phyloP scores from a whole-genome alignment of 2,888 invertebrate genomes.

The Lasioglossum zephyrum region DNA sequence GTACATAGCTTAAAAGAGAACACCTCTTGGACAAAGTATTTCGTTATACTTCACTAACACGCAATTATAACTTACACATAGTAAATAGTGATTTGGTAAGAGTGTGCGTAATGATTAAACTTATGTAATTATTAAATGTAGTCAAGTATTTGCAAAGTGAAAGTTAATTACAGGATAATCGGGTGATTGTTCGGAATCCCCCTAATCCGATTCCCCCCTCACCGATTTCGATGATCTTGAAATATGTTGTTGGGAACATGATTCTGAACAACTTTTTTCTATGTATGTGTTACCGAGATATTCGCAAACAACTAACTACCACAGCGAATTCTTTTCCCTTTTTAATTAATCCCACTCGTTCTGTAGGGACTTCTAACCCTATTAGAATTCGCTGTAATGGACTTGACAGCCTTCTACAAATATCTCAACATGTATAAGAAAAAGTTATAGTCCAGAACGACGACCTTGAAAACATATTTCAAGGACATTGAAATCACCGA shows the following conservation, averaged over 20 bases:
- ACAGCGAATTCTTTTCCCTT: neutral
- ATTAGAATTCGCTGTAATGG: neutral
- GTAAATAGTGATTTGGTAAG: slow-evolving; percentile 36
- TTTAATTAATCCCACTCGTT: neutral
- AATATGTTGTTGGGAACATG: neutral
- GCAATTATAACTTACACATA: slow-evolving; percentile 40
- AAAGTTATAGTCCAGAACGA: neutral
- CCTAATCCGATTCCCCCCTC: too few relatives aligned
- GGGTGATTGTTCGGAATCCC: neutral
- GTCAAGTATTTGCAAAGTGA: slow-evolving; percentile 11
- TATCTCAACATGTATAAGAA: neutral
- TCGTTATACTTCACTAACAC: slow-evolving; percentile 27
- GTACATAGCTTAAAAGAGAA: slow-evolving; percentile 68
- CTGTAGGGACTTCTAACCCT: neutral
- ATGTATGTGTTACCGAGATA: neutral
- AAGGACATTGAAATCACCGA: neutral
- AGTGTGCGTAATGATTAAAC: slow-evolving; percentile 29
- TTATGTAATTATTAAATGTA: slow-evolving; percentile 23
- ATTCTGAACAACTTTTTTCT: neutral
- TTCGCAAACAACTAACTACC: neutral
- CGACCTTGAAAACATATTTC: neutral
- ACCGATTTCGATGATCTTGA: neutral
- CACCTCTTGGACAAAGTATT: slow-evolving; percentile 77
- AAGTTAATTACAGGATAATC: slow-evolving; percentile 18
- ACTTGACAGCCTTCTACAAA: neutral